Conservation (phyloP, 2,113 vertebrate species). For the Equus przewalskii region DNA sequence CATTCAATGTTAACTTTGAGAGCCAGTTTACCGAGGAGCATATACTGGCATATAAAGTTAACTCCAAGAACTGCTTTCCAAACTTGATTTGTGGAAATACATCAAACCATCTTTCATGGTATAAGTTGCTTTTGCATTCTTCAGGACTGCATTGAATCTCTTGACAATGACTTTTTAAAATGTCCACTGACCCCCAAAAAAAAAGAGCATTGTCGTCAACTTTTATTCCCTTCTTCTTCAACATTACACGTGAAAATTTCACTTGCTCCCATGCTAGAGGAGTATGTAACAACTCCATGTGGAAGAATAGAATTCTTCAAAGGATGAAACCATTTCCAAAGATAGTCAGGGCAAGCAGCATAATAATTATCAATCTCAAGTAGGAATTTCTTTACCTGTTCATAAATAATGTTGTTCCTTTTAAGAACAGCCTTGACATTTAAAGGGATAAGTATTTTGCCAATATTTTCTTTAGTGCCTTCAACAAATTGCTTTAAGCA, state of each 20-base stretch:
- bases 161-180: neutral
- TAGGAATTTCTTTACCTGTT: neutral
- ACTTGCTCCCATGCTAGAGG: neutral
- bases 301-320: neutral
- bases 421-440: neutral
- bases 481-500: neutral
- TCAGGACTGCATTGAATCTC: neutral
- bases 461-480: neutral
- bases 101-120: neutral
- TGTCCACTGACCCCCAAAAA: neutral
- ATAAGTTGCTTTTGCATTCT: neutral
- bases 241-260: neutral
- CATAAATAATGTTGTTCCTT: neutral
- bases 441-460: neutral
- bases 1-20: neutral
- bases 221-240: neutral
- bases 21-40: neutral
- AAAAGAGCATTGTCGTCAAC: neutral
- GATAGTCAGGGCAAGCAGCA: neutral
- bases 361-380: neutral
- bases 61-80: neutral
- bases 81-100: neutral
- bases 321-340: neutral
- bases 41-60: neutral
- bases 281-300: neutral